Base-by-base conservation (phyloP, 2,797 vertebrate species). In the Sebastes taczanowskii region DNA sequence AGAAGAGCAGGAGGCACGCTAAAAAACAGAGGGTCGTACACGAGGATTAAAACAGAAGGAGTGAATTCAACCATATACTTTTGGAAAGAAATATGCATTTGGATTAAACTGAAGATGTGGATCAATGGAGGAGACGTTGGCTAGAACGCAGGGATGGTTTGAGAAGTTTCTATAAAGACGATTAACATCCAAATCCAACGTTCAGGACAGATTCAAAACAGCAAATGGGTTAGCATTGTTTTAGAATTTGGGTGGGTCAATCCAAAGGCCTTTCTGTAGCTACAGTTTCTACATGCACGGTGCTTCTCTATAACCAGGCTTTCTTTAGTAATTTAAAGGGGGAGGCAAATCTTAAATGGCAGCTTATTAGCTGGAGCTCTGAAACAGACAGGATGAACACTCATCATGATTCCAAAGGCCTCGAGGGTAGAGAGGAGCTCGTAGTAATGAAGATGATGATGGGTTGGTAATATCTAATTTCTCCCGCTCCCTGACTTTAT, bases 371-470 rank as follows among this genome's bases (percentile, higher is more conserved):
- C 60, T 2, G 0, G 1, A 42, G 46, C 69, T 59, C 27, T 64
- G 59, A 64, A 60, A 65, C 18, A 8, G 16, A 53, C 34, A 71
- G 35, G 52, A 35, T 4, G 72, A 68, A 38, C 25, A 9, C 69
- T 79, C 25, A 63, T n/a, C 1, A 13, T 52, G 70, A 65, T 49
- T 64, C 64, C 22, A 29, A 7, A 72, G 32, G 64, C 63, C 69
- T 30, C 7, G 1, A 27, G 80, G 64, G 63, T 11, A 22, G 72
- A 70, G 73, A 74, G 66, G 42, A 69, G 74, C 66, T 25, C 0
- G 35, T 27, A 8, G 55, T 77, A 81, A 83, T 73, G 73, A 78
- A 68, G 81, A 87, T 32, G 65, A 84, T 72, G 83, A 81, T 65
- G 67, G 42, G 63, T 14, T 73, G 38, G 59, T 83, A 59, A 89